Percentiles rank a stretch among this genome's conserved stretches.
These are phyloP conservation scores for Hephaestus fuliginosus DNA, from an alignment of 2,797 vertebrate species.

Conservation along the genomic window DNA sequence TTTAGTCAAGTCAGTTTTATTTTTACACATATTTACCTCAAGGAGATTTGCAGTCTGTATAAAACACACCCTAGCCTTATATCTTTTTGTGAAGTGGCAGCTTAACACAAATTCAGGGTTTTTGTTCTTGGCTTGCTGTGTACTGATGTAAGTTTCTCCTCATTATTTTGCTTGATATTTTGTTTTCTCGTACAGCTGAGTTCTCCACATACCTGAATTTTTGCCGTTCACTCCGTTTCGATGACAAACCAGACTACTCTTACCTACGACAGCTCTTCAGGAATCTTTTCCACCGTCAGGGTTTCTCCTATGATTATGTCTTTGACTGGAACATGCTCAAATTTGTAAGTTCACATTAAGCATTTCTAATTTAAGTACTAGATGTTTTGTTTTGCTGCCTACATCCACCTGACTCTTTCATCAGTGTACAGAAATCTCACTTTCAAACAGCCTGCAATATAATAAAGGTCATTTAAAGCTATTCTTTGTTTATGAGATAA, in stretches of 20 bases:
- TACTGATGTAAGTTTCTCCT: background rate
- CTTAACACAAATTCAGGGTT: background rate
- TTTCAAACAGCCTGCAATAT: background rate
- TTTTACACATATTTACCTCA: too few species aligned
- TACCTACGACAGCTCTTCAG: conserved; percentile 97
- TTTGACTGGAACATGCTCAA: conserved; percentile 99
- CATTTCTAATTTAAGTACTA: background rate
- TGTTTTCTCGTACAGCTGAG: conserved; percentile 85
- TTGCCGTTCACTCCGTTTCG: conserved; percentile 96
- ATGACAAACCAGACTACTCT: conserved; percentile 97
- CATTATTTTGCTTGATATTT: background rate
- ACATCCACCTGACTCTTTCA: background rate
- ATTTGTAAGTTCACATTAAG: conserved; percentile 88
- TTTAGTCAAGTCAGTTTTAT: background rate
- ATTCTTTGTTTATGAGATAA: background rate
- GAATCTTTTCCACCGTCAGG: conserved; percentile 97
- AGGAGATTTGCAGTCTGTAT: background rate
- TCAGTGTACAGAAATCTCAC: background rate
- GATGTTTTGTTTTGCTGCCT: background rate
- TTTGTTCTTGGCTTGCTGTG: background rate
- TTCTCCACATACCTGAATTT: conserved; percentile 99
- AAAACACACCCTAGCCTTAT: background rate
- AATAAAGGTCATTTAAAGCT: background rate
- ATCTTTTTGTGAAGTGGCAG: background rate
- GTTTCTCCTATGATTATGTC: conserved; percentile 97